Evolutionary conservation across 2,888 invertebrate species (phyloP).

Genomic region (Melanargia galathea): DNA sequence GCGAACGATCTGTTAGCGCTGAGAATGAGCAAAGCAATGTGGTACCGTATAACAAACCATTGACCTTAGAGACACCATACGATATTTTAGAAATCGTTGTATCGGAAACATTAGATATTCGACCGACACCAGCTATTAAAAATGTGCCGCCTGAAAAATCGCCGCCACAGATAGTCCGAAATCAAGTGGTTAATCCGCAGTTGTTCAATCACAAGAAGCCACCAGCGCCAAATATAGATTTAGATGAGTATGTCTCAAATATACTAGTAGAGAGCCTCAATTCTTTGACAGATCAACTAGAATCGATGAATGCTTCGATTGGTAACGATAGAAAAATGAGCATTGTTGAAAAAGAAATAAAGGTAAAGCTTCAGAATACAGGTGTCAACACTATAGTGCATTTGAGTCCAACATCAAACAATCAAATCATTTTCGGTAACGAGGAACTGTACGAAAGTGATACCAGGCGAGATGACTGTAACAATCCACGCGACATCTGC

Average conservation of each 20-base stretch:
- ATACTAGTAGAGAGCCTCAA: constrained; percentile 78
- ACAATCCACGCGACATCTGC: constrained; percentile 45
- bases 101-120: constrained; percentile 63
- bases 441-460: constrained; percentile 65
- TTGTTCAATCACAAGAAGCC: constrained; percentile 37
- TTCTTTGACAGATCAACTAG: constrained; percentile 73
- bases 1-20: constrained; percentile 48
- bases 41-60: constrained; percentile 51
- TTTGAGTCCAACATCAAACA: constrained; percentile 74
- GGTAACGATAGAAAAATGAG: constrained; percentile 66
- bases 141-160: constrained; percentile 38
- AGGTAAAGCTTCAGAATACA: constrained; percentile 75
- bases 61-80: constrained; percentile 55
- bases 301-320: constrained; percentile 68
- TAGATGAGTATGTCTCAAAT: constrained; percentile 79
- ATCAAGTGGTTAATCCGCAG: constrained; percentile 31
- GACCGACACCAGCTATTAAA: constrained; percentile 42
- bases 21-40: constrained; percentile 54
- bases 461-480: constrained; percentile 49
- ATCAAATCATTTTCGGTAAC: constrained; percentile 76
- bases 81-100: constrained; percentile 74
- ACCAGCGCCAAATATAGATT: constrained; percentile 54
- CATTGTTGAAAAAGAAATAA: constrained; percentile 78
- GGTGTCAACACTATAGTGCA: constrained; percentile 78
- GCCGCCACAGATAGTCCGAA: constrained; percentile 37